A percentile compares a stretch with the other conserved stretches of the same genome.
phyloP scores from a whole-genome alignment of 2,888 invertebrate species.

The Agriotes lineatus region DNA sequence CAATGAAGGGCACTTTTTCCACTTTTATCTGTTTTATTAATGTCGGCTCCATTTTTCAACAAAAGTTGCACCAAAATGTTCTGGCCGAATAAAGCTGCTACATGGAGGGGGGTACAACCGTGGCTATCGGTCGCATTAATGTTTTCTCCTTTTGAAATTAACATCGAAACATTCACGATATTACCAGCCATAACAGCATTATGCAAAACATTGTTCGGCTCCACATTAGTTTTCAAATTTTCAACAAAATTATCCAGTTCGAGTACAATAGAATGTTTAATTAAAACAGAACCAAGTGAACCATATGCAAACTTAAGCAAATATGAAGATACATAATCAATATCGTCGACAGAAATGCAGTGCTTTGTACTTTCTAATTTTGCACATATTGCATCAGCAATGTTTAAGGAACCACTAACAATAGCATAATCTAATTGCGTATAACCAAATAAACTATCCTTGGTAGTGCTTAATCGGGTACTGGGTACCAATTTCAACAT shows the following conservation, averaged over 20 bases:
- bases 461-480: not conserved
- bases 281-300: not conserved
- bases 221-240: not conserved
- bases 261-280: not conserved
- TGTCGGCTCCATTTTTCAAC: not conserved
- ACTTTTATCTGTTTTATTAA: not conserved
- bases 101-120: conserved; percentile 3
- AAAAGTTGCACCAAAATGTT: not conserved
- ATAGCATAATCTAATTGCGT: conserved; percentile 17
- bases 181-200: not conserved
- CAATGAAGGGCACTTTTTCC: conserved; percentile 15
- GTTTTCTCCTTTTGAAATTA: not conserved
- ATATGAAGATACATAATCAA: not conserved
- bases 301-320: conserved; percentile 2
- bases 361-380: not conserved
- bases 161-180: not conserved
- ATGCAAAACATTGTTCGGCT: not conserved
- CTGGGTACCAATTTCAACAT: not conserved
- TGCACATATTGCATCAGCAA: conserved; percentile 10
- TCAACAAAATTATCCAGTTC: not conserved
- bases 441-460: not conserved
- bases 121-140: not conserved
- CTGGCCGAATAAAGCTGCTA: not conserved
- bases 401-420: not conserved
- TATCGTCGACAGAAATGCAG: not conserved